Evolutionary conservation across 2,113 vertebrate genomes (phyloP).

Genomic region (Haplochromis vanheusdeni): DNA sequence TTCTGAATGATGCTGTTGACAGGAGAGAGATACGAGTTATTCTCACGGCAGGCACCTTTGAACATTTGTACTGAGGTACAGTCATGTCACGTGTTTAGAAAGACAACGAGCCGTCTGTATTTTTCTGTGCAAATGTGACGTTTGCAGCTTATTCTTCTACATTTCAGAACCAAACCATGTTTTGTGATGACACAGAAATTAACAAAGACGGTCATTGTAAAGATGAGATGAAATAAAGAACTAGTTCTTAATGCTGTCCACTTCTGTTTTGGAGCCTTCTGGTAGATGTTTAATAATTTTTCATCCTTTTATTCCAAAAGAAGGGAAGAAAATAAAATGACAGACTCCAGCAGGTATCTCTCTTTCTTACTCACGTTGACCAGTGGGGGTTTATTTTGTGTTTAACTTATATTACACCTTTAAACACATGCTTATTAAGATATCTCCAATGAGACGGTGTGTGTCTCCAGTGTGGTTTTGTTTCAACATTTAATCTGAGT

Average conservation of each 20-base stretch:
- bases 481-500: not conserved
- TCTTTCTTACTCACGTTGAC: not conserved
- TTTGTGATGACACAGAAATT: not conserved
- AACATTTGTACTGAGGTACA: slow-evolving; percentile 28
- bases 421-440: not conserved
- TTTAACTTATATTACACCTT: not conserved
- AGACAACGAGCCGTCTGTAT: slow-evolving; percentile 26
- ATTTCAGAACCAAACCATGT: not conserved
- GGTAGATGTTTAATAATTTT: slow-evolving; percentile 39
- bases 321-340: slow-evolving; percentile 60
- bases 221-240: not conserved
- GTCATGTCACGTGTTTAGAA: not conserved
- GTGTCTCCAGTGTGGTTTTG: not conserved
- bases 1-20: not conserved
- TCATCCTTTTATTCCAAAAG: slow-evolving; percentile 30
- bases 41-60: slow-evolving; percentile 6
- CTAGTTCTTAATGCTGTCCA: slow-evolving; percentile 9
- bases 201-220: not conserved
- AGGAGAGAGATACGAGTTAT: not conserved
- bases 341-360: not conserved
- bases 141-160: slow-evolving; percentile 28
- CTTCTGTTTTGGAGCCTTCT: slow-evolving; percentile 33
- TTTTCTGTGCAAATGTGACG: slow-evolving; percentile 42
- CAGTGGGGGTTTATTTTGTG: not conserved
- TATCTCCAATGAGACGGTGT: not conserved